Conservation (phyloP, 2,113 vertebrate genomes). For the Maccullochella peelii region DNA sequence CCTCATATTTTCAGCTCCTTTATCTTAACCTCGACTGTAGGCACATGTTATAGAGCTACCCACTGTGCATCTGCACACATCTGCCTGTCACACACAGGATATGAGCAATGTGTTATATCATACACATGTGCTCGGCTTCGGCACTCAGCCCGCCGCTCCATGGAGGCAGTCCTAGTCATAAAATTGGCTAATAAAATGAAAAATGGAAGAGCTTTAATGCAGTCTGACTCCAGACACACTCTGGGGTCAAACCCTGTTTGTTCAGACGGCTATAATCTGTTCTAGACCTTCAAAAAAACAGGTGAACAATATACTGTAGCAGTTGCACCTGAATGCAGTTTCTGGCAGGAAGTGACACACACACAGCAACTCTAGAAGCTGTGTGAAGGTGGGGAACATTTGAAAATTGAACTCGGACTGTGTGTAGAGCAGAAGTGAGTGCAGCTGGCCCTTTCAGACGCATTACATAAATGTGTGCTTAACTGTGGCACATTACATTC, state of each 20-base stretch:
- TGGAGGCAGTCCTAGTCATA: slow-evolving; percentile 15
- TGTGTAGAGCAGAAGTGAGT: slow-evolving; percentile 43
- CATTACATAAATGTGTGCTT: slow-evolving; percentile 74
- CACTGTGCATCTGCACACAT: slow-evolving; percentile 34
- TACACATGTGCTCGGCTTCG: slow-evolving; percentile 53
- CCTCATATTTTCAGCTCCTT: slow-evolving; percentile 33
- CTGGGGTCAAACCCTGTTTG: slow-evolving; percentile 29
- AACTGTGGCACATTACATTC: slow-evolving; percentile 74
- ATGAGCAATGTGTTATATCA: slow-evolving; percentile 61
- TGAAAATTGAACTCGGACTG: slow-evolving; percentile 21
- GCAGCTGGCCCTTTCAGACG: slow-evolving; percentile 58
- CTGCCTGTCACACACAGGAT: slow-evolving; percentile 42
- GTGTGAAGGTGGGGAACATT: slow-evolving; percentile 38
- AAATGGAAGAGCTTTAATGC: slow-evolving; percentile 17
- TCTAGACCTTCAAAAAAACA: slow-evolving; percentile 32
- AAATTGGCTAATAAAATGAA: slow-evolving; percentile 42
- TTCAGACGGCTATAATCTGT: slow-evolving; percentile 8
- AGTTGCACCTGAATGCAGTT: slow-evolving; percentile 60
- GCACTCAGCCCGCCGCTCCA: slow-evolving; percentile 14
- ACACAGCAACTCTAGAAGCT: slow-evolving; percentile 18
- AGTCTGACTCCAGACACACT: slow-evolving; percentile 27
- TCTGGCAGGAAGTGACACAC: slow-evolving; percentile 64
- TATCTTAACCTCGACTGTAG: slow-evolving; percentile 32
- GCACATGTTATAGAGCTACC: slow-evolving; percentile 29
- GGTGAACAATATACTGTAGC: slow-evolving; percentile 49